These are phyloP conservation scores for Mythimna ferrago DNA, from an alignment of 2,888 invertebrate species.

Conservation along the genomic window DNA sequence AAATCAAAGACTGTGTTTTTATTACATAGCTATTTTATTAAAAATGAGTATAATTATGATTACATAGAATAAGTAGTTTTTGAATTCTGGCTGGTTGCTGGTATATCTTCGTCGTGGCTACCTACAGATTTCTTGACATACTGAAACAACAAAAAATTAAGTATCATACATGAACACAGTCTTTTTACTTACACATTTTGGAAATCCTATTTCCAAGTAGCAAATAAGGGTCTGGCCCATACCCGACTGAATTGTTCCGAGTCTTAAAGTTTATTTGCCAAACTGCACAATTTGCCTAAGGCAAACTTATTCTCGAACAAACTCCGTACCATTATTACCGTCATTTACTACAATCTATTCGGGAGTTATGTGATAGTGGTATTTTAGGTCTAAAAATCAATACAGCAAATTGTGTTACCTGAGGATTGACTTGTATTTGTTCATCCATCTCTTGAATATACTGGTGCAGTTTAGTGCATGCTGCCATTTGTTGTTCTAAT, in stretches of 20 bases:
- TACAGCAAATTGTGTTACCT: constrained; percentile 80
- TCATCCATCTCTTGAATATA: constrained; percentile 98
- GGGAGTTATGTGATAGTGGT: too few relatives aligned
- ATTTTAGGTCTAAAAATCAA: too few relatives aligned
- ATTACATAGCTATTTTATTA: constrained; percentile 52
- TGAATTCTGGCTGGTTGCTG: constrained; percentile 86
- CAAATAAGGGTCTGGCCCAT: not conserved
- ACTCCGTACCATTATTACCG: too few relatives aligned
- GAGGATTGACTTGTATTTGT: constrained; percentile 97
- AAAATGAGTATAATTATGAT: constrained; percentile 58
- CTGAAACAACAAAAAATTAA: constrained; percentile 74
- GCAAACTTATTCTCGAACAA: too few relatives aligned
- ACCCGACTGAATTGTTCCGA: not conserved
- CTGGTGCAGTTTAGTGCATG: constrained; percentile 96
- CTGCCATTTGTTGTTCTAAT: constrained; percentile 96
- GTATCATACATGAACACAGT: not conserved
- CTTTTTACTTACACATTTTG: not conserved
- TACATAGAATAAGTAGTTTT: constrained; percentile 88
- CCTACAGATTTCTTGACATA: constrained; percentile 92
- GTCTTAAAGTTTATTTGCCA: not conserved
- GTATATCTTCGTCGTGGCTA: constrained; percentile 91
- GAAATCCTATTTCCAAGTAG: not conserved
- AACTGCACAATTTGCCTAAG: too few relatives aligned
- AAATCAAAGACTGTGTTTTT: constrained; percentile 39
- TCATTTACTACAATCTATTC: too few relatives aligned